Percentiles rank a stretch among this genome's conserved stretches.
These are phyloP conservation scores for Caenorhabditis sp. DNA, from an alignment of 2,888 invertebrate genomes.

Conservation along the genomic window DNA sequence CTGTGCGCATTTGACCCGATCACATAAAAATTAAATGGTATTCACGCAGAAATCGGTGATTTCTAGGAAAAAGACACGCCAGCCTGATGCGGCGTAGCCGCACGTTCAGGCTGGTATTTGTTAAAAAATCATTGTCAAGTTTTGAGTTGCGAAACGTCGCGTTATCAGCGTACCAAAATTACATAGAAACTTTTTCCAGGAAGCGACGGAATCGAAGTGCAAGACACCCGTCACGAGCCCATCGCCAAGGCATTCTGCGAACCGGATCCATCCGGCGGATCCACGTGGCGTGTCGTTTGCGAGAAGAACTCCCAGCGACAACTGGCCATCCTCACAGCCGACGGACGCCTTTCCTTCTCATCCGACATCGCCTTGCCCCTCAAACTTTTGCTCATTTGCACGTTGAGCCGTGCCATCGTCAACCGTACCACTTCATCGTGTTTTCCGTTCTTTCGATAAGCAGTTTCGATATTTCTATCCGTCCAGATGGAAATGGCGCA, in stretches of 20 bases:
- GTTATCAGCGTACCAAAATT: too few species aligned
- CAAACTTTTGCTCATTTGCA: conserved; percentile 61
- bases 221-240: conserved; percentile 61
- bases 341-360: conserved; percentile 55
- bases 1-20: too few species aligned
- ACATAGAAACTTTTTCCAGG: too few species aligned
- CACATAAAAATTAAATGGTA: too few species aligned
- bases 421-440: conserved; percentile 51
- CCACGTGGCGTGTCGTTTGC: conserved; percentile 62
- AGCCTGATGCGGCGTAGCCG: too few species aligned
- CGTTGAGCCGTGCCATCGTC: conserved; percentile 55
- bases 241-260: conserved; percentile 63
- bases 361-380: conserved; percentile 59
- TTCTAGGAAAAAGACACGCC: too few species aligned
- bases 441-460: conserved; percentile 66
- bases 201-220: conserved; percentile 57
- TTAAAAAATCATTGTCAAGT: background rate
- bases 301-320: conserved; percentile 61
- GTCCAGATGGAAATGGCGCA: background rate
- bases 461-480: conserved; percentile 7
- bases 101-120: too few species aligned
- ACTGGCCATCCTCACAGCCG: conserved; percentile 45
- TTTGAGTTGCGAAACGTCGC: too few species aligned
- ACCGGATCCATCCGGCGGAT: conserved; percentile 51
- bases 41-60: too few species aligned